These are phyloP conservation scores for Rutilus rutilus DNA, from an alignment of 2,113 vertebrate species.

Conservation along the genomic window DNA sequence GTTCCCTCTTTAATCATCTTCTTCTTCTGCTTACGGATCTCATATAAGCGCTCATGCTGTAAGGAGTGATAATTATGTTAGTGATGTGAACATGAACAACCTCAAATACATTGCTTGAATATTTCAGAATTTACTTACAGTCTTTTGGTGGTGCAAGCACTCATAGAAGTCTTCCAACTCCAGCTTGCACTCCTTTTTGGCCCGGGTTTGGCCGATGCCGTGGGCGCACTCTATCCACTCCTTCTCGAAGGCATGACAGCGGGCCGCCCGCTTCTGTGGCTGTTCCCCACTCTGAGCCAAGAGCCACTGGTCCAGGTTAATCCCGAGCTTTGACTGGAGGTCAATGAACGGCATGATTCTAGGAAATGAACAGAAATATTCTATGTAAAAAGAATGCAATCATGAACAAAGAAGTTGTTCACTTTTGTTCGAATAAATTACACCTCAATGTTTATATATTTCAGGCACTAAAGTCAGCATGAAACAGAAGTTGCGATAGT, in stretches of 20 bases:
- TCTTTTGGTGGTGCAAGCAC: constrained; percentile 84
- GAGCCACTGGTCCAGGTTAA: constrained; percentile 83
- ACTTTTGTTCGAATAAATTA: not conserved
- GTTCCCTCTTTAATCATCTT: constrained; percentile 88
- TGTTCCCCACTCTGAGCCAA: constrained; percentile 80
- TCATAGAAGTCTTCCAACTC: constrained; percentile 91
- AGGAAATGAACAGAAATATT: not conserved
- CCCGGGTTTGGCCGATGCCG: constrained; percentile 84
- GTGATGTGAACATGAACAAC: not conserved
- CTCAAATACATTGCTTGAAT: not conserved
- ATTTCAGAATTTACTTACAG: constrained; percentile 59
- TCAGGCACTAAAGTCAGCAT: no score
- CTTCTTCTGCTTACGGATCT: constrained; percentile 79
- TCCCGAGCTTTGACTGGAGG: constrained; percentile 80
- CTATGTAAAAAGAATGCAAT: not conserved
- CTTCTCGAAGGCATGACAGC: constrained; percentile 92
- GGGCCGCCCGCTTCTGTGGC: constrained; percentile 65
- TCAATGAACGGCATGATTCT: constrained; percentile 88
- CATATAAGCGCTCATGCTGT: constrained; percentile 75
- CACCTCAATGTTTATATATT: not conserved
- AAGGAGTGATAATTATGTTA: constrained; percentile 35
- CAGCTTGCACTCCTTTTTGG: constrained; percentile 83
- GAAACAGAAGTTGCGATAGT: no score
- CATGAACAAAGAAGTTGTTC: not conserved
- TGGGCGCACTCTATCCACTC: constrained; percentile 90